A percentile compares a stretch with the other conserved stretches of the same genome.
phyloP scores from a whole-genome alignment of 2,113 vertebrate species.

The Alectura lathami region DNA sequence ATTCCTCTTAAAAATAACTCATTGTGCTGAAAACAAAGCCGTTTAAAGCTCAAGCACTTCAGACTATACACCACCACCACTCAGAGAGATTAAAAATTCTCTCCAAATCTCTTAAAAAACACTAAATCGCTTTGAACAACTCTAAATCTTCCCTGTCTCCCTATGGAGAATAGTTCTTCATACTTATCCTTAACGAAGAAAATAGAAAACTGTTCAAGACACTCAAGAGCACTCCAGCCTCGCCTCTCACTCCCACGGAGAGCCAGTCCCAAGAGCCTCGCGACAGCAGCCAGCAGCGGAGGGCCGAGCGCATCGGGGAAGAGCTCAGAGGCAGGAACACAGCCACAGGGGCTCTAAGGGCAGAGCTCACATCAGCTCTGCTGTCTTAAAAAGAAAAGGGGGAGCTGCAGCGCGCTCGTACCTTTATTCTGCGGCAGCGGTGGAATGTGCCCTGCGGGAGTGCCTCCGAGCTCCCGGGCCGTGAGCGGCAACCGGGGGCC shows the following conservation, averaged over 20 bases:
- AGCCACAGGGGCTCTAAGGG: rapidly evolving
- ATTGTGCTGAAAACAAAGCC: rapidly evolving
- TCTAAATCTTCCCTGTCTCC: not conserved
- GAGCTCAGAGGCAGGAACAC: not conserved
- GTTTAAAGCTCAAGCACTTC: not conserved
- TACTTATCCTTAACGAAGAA: not conserved
- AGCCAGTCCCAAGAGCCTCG: rapidly evolving
- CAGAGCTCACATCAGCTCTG: too few relatives aligned
- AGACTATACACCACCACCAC: rapidly evolving
- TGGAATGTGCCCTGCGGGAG: rapidly evolving
- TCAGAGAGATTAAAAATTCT: not conserved
- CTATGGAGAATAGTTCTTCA: not conserved
- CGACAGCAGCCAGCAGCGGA: not conserved
- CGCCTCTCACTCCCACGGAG: not conserved
- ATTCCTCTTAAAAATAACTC: not conserved
- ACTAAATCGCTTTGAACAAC: not conserved
- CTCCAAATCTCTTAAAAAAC: not conserved
- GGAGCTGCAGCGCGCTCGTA: rapidly evolving
- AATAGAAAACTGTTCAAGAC: not conserved
- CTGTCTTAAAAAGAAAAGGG: too few relatives aligned
- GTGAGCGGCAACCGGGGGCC: not conserved
- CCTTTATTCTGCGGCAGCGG: not conserved
- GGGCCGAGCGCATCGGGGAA: rapidly evolving
- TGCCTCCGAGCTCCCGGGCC: not conserved
- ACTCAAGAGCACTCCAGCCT: not conserved